Evolutionary conservation across 2,797 vertebrate species (phyloP), one percentile per base, ranked within the genome.

Genomic region (Ptychadena robeensis): DNA sequence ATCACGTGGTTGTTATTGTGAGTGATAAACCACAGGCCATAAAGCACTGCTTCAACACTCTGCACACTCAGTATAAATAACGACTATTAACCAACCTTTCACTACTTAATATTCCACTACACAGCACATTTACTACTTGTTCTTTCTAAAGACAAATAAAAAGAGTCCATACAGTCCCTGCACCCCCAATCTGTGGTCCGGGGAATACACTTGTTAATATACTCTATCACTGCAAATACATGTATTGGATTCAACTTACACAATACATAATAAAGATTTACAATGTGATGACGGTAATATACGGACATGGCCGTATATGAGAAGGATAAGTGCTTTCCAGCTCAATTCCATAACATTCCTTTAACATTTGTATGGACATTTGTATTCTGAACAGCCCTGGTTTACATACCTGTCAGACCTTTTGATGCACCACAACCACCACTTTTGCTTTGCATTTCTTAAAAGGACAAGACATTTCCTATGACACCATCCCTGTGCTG

Each of bases 21-120:
- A 90, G 91, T 91, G 90, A 91, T 91, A 91, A 91, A 91, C 89
- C 90, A 91, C 89, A 91, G 90, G 89, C 87, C 91, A 92, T 91
- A 92, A 91, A 92, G 88, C 90, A 90, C 87, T 88, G 90, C 88
- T 92, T 90, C 90, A 91, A 91, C 91, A 90, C 89, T 88, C 87
- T 88, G 90, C 90, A 90, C 87, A 89, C 89, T 89, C 89, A 89
- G 87, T 91, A 91, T 92, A 92, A 92, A 92, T 91, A 90, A 92
- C 89, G 86, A 88, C 89, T 88, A 89, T 91, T 90, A 91, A 88
- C 89, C 88, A 91, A 87, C 86, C 89, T 91, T 84, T 85, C 88
- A 87, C 84, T 82, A 89, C 88, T 89, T 90, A 88, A 90, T 85
- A 90, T 90, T 89, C 88, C 90, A 88, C 89, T 89, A 89, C 89